A percentile compares a stretch with the other conserved stretches of the same genome.
These are phyloP conservation scores for Nudaria mundana DNA, from an alignment of 2,888 invertebrate species.

Conservation along the genomic window DNA sequence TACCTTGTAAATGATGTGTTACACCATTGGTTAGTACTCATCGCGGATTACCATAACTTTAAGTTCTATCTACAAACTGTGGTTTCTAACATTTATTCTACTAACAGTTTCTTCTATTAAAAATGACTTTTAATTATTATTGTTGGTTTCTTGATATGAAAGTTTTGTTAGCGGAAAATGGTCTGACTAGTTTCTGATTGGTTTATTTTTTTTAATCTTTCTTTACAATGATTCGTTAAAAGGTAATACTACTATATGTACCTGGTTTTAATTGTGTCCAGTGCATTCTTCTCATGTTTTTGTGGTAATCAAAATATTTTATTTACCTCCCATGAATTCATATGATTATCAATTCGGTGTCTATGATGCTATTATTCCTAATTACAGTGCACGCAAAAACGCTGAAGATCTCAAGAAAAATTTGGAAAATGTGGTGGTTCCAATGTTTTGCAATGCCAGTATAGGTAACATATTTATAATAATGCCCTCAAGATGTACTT, in stretches of 20 bases:
- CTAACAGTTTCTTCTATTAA: slow-evolving; percentile 11
- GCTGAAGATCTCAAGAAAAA: slow-evolving; percentile 95
- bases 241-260: not conserved
- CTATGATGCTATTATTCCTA: slow-evolving; percentile 80
- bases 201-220: not conserved
- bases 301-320: slow-evolving; percentile 11
- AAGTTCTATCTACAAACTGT: slow-evolving; percentile 15
- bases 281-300: slow-evolving; percentile 4
- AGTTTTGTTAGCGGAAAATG: slow-evolving; percentile 3
- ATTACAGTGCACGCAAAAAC: slow-evolving; percentile 96
- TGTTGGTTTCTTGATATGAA: slow-evolving; percentile 16
- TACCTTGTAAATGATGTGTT: slow-evolving; percentile 99
- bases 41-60: slow-evolving; percentile 4
- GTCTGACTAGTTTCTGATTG: not conserved
- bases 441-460: slow-evolving; percentile 98
- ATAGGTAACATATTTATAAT: slow-evolving; percentile 84
- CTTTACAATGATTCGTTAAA: not conserved
- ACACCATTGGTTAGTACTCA: slow-evolving; percentile 94
- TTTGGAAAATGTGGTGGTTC: slow-evolving; percentile 97
- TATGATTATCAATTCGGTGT: slow-evolving; percentile 64
- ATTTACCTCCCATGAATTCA: slow-evolving; percentile 41
- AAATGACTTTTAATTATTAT: slow-evolving; percentile 1
- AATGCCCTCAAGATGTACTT: slow-evolving; percentile 77
- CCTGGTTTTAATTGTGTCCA: slow-evolving; percentile 11
- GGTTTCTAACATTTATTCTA: slow-evolving; percentile 17